Evolutionary conservation across 2,113 vertebrate species (phyloP), one percentile per base, ranked within the genome.

Genomic region (Rhabdornis inornatus): DNA sequence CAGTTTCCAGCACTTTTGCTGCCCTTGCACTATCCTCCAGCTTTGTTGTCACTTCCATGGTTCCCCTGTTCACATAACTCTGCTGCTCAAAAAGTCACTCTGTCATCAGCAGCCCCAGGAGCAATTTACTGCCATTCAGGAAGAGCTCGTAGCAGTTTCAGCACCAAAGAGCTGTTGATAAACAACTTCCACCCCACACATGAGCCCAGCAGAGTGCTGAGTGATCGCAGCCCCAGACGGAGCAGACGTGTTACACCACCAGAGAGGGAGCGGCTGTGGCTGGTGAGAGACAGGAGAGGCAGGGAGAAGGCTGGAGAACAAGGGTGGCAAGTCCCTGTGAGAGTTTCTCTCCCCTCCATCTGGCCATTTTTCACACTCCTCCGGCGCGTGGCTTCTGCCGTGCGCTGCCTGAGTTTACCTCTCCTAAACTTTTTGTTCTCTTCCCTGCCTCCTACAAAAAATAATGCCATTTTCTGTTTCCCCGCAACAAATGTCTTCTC

Each of bases 111-210:
- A 11, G 35, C 59, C 33, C 25, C 69, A 33, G 40, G 35, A 45
- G 57, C 82, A 61, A 64, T 47, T 84, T 37, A 14, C 21, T 90
- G 47, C 56, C 74, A 66, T 89, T 92, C 88, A 91, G 81, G 91
- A 79, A 42, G 80, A 3, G 10, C 64, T 81, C 3, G 3, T 56
- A 76, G 82, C 42, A 85, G 33, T 65, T 83, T 50, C 9, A 5
- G 69, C 82, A 93, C 47, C 87, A 82, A 89, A 83, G 95, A 95
- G 92, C 83, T 92, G 95, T 59, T 87, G 93, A 90, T 64, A 87
- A 85, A 80, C 37, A 47, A 24, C 76, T 91, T 92, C 71, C 94
- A 78, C 92, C 18, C 74, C 82, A 33, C 25, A 64, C 66, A 37
- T 2, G 53, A 37, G 71, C 15, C 64, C 23, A 13, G 83, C 1